Evolutionary conservation across 2,888 invertebrate species (phyloP), one percentile per base, ranked within the genome.

Genomic region (Odontocolon sp.): DNA sequence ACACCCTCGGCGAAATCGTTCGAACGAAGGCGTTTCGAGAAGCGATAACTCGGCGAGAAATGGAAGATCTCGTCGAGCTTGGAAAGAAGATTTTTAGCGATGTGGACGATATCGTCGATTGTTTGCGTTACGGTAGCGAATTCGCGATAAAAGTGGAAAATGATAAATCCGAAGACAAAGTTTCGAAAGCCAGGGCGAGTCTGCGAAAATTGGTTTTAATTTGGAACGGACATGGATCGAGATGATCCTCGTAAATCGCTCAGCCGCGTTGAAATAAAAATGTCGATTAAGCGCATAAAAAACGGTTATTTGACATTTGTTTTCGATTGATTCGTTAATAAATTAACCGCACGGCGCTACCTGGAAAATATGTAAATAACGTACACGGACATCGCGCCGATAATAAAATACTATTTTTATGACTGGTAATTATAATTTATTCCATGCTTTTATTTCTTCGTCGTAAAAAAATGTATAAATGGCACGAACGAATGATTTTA

Each of bases 51-150:
- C 77, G 85, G 18, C 50, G 84, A 23, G 67, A 83, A 4, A 42
- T 91, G 54, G 78, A 85, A 47, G 69, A 79, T 4, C 75, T 87
- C 59, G 74, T 89, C 1, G 47, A 81, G 66, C 50, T 83, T 73
- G 75, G 52, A 54, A 42, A 83, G 70, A 33, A 72, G 31, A 42
- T 76, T 73, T 70, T 84, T 8, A 80, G 80, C 0, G 77, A 87
- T 61, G 83, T 90, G 69, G 81, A 85, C 8, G 88, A 89, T 76
- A 89, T 88, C 81, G 84, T 87, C 70, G 88, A 91, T 81, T 83
- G 90, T 74, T 72, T 90, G 16, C 78, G 85, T 54, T 87, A 88
- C 77, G 90, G 90, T 28, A 87, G 87, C 79, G 81, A 87, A 56
- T 87, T 82, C 57, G 50, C 81, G 2, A 40, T 56, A 4, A 80